phyloP scores from a whole-genome alignment of 2,797 vertebrate genomes.

The Mus caroli region DNA sequence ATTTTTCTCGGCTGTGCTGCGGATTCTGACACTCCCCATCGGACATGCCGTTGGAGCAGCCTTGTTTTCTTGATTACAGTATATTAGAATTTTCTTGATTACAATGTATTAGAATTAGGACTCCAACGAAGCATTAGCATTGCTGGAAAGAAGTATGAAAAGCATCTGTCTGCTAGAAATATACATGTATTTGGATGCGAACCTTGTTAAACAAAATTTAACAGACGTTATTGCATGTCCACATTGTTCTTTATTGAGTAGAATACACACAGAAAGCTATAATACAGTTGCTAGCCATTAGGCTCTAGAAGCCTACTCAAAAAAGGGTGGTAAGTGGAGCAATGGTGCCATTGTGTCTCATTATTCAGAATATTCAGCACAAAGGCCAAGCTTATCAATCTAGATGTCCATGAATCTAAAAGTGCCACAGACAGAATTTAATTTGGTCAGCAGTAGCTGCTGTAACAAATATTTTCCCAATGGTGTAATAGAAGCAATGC shows the following conservation, averaged over 20 bases:
- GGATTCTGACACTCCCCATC: slow-evolving; percentile 50
- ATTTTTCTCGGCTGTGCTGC: slow-evolving; percentile 47
- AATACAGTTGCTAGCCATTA: not conserved
- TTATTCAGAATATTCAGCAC: not conserved
- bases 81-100: slow-evolving; percentile 39
- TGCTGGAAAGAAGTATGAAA: not conserved
- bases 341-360: not conserved
- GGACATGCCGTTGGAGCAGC: not conserved
- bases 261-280: not conserved
- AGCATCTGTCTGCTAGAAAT: not conserved
- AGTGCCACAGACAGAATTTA: not conserved
- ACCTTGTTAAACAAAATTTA: not conserved
- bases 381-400: not conserved
- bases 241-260: not conserved
- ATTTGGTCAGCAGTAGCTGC: not conserved
- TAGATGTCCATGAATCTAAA: not conserved
- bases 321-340: not conserved
- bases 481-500: not conserved
- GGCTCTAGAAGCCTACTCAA: not conserved
- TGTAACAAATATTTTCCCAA: slow-evolving; percentile 16
- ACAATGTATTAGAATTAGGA: slow-evolving; percentile 40
- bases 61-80: slow-evolving; percentile 43
- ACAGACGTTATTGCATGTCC: not conserved
- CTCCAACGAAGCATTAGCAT: not conserved
- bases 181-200: not conserved